These are phyloP conservation scores for Coregonus suidteri DNA, from an alignment of 2,797 vertebrate genomes.

Conservation along the genomic window DNA sequence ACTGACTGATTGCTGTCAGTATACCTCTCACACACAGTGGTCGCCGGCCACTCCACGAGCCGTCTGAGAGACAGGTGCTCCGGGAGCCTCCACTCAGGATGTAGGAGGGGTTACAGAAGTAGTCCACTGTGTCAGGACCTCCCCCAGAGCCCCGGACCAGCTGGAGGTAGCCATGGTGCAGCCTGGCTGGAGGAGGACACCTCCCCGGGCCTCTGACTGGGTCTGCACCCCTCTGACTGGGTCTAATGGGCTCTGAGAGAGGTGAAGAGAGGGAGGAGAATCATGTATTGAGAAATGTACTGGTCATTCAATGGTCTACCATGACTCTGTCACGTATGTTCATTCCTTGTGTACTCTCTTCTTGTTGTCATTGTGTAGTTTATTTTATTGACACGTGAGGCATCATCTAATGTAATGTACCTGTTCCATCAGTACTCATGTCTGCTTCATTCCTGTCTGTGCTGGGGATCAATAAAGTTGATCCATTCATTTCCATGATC, in stretches of 20 bases:
- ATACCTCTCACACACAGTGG: conserved; percentile 89
- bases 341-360: too few relatives aligned
- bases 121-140: conserved; percentile 71
- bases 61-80: conserved; percentile 80
- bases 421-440: neutral
- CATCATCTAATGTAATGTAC: neutral
- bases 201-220: conserved; percentile 57
- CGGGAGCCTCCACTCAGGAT: conserved; percentile 82
- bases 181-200: conserved; percentile 68
- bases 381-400: neutral
- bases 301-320: neutral
- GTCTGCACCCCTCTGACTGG: conserved; percentile 50
- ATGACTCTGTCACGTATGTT: neutral
- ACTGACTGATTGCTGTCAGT: conserved; percentile 24
- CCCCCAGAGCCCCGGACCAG: conserved; percentile 61
- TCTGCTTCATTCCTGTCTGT: neutral
- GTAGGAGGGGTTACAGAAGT: conserved; percentile 86
- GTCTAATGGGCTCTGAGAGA: neutral
- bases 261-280: neutral
- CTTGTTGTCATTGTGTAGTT: neutral
- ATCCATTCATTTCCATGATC: neutral
- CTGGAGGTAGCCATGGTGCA: conserved; percentile 80
- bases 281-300: neutral
- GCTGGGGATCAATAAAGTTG: neutral
- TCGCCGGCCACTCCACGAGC: conserved; percentile 85